Evolutionary conservation across 2,888 invertebrate species (phyloP).

Genomic region (Protophormia terraenovae): DNA sequence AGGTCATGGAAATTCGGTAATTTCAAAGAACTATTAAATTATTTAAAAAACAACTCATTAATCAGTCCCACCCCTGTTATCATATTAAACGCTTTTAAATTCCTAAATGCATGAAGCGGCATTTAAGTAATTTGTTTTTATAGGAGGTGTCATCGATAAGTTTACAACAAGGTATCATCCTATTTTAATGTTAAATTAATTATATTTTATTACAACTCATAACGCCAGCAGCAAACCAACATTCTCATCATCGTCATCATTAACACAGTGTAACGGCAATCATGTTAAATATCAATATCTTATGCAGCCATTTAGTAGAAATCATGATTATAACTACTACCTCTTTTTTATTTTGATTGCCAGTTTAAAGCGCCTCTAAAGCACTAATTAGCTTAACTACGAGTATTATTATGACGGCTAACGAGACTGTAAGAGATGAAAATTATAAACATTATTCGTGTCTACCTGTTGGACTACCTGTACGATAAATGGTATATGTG

Average conservation of each 20-base stretch:
- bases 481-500: not conserved
- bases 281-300: not conserved
- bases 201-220: conserved; percentile 50
- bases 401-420: conserved; percentile 36
- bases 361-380: conserved; percentile 51
- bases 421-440: conserved; percentile 44
- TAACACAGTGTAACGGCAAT: conserved; percentile 21
- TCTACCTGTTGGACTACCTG: conserved; percentile 62
- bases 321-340: conserved; percentile 31
- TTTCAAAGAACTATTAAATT: too few species aligned
- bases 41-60: too few species aligned
- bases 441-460: conserved; percentile 9
- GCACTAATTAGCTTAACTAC: conserved; percentile 58
- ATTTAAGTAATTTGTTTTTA: conserved; percentile 33
- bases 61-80: too few species aligned
- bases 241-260: conserved; percentile 2
- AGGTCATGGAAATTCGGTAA: too few species aligned
- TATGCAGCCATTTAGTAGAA: not conserved
- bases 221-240: not conserved
- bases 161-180: conserved; percentile 27
- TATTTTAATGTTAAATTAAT: conserved; percentile 58
- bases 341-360: conserved; percentile 28
- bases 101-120: conserved; percentile 2
- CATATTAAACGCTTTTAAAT: too few species aligned
- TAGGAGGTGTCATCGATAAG: conserved; percentile 42